Base-by-base conservation (phyloP, 2,113 vertebrate species). In the Poicephalus meyeri region DNA sequence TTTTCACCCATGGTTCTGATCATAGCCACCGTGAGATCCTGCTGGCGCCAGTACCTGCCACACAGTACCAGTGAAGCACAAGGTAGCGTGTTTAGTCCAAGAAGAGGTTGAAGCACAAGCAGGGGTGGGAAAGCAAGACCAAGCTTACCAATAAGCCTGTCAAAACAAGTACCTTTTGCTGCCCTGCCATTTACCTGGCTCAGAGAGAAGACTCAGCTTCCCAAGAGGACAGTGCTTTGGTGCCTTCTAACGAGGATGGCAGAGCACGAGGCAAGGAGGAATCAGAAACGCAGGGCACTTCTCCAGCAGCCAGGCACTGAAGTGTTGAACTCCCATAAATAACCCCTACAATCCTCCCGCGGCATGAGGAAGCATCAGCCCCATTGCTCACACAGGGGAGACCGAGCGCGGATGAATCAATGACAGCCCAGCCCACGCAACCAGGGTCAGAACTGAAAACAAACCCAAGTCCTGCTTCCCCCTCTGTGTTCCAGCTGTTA, bases 1-100 rank as follows among this genome's bases (percentile, higher is more conserved):
- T 52, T 80, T 41, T 9, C 35, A 78, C 1, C 0, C 68, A 74
- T 5, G 33, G 23, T 29, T 74, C 24, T 63, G 20, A 4, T 0
- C 2, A 16, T 5, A 42, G 26, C 50, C 46, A 33, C n/a, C 21
- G 33, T 3, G 29, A 31, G 42, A 50, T 28, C 65, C 61, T 25
- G 56, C 74, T 63, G 66, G 63, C 50, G 47, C 41, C 2, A 0
- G 60, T 1, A 37, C 23, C 68, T 69, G 68, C 29, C 24, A 39
- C 29, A 18, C 0, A 0, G 11, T 1, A 10, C 50, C 72, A 11
- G 4, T 0, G 1, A n/a, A 58, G 64, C 69, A 44, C 17, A n/a
- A 21, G 24, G 55, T 1, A 47, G 19, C 2, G 35, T 6, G n/a
- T 17, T 47, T 23, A 35, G 28, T 21, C 23, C 0, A 63, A 16